Evolutionary conservation across 2,113 vertebrate genomes (phyloP).

Genomic region (Circaetus cinerascens): DNA sequence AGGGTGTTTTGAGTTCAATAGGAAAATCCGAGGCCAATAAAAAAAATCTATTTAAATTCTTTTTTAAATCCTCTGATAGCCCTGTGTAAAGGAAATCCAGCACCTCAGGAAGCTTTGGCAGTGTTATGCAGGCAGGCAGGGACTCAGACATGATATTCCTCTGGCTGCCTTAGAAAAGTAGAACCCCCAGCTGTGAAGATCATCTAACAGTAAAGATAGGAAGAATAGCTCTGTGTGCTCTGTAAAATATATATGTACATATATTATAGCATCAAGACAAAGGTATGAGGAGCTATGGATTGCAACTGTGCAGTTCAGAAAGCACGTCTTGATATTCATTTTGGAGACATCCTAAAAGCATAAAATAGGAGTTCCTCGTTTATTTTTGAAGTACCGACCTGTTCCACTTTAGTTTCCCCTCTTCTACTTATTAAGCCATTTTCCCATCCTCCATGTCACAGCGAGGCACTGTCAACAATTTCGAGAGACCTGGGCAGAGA

Average conservation of each 20-base stretch:
- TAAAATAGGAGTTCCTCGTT: not conserved
- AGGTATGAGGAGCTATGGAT: not conserved
- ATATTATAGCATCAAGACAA: not conserved
- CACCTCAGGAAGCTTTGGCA: not conserved
- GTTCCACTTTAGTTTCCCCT: not conserved
- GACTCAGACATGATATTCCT: not conserved
- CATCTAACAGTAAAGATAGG: not conserved
- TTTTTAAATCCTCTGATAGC: not conserved
- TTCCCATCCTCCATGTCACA: not conserved
- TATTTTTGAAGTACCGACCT: not conserved
- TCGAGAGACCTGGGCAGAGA: not conserved
- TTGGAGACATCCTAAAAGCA: not conserved
- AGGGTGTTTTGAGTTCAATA: not conserved
- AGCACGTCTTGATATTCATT: not conserved
- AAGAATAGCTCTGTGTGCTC: not conserved
- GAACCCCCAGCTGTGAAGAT: not conserved
- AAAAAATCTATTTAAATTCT: not conserved
- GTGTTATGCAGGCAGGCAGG: not conserved
- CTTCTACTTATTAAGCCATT: not conserved
- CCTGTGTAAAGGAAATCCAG: not conserved
- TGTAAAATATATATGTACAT: not conserved
- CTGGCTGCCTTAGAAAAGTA: not conserved
- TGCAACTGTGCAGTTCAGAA: not conserved
- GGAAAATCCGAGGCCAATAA: not conserved
- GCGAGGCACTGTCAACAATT: rapidly evolving